Base-by-base conservation (phyloP, 92 coral and sea anemone genomes). In the Zoanthus sansibaricus region DNA sequence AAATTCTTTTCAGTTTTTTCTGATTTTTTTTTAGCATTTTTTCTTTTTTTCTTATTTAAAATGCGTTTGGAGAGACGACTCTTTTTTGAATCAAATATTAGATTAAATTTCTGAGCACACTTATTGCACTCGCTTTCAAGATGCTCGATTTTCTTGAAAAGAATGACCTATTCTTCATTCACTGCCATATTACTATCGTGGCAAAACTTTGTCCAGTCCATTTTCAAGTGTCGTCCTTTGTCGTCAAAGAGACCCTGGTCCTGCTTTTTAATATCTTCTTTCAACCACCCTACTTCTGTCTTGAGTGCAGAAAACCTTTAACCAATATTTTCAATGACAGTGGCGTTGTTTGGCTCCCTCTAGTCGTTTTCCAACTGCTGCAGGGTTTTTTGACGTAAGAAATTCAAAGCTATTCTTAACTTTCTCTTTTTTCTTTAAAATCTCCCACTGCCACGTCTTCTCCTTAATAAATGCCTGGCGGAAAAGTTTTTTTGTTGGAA, bases 241-340 rank as follows among this genome's bases (percentile, higher is more conserved):
- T 79, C 76, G 62, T 89, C 89, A 78, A 85, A 89, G 44, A 89
- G 87, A 75, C 76, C n/a, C 73, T 85, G 79, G 69, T 89, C 92
- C 25, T 89, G 86, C 67, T 79, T 72, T 72, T 73, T 71, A 18
- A 89, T 77, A 48, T 77, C 88, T 37, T 84, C 80, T 45, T 20
- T 84, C 51, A 89, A 84, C 67, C 18, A 31, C 71, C 67, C 83
- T n/a, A 80, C 75, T 46, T 73, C 71, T 51, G 66, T 82, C 46
- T 47, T 78, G 47, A 72, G 83, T 79, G 78, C 48, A 69, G 75
- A 77, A 70, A 86, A 78, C 66, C 55, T 67, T 68, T 71, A 56
- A 49, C 73, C 89, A 52, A 89, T 83, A 76, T 85, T 78, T 64
- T 68, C 72, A 71, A 79, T 61, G 69, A 72, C 90, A 71, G 20